Base-by-base conservation (phyloP, 2,113 vertebrate species). In the Rhinichthys klamathensis region DNA sequence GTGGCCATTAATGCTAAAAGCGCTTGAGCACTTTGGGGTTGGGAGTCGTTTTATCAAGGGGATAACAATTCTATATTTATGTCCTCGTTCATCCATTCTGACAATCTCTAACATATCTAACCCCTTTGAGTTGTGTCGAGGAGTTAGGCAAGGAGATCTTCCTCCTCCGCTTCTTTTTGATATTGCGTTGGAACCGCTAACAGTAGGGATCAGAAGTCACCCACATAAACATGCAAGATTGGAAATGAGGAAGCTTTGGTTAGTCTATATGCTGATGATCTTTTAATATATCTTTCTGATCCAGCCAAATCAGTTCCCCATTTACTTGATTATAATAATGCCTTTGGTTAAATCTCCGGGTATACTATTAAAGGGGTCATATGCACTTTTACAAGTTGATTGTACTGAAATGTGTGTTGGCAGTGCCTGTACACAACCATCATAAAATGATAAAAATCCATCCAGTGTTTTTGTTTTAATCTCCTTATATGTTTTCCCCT, bases 181-280 rank as follows among this genome's bases (percentile, higher is more conserved):
- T 13, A 46, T 84, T 18, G 69, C 67, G 0, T n/a, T 87, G n/a
- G 75, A 84, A 44, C 86, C 74, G 3, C 6, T 80, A 1, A 74
- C 61, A 12, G 11, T 60, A 15, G 51, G n/a, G 5, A 79, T 83
- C 15, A 79, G 86, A 49, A 63, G 11, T 13, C 27, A 73, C 32
- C 58, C 73, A 32, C 51, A 35, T 5, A 87, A 80, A 16, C 44
- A 84, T 8, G 65, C 38, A 83, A 56, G 60, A 2, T 67, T 2
- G 23, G 49, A 27, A 6, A 25, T 5, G 15, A 23, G 25, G 35
- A 67, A 78, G 21, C 4, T 9, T 9, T 49, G 3, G 21, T 79
- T 12, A 70, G 25, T 56, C 25, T 80, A 13, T 60, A 56, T 27
- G 75, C 30, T 21, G 32, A 83, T 56, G 46, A 83, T 44, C 16